Evolutionary conservation across 2,888 invertebrate genomes (phyloP), one percentile per base, ranked within the genome.

Genomic region (Macaria notata): DNA sequence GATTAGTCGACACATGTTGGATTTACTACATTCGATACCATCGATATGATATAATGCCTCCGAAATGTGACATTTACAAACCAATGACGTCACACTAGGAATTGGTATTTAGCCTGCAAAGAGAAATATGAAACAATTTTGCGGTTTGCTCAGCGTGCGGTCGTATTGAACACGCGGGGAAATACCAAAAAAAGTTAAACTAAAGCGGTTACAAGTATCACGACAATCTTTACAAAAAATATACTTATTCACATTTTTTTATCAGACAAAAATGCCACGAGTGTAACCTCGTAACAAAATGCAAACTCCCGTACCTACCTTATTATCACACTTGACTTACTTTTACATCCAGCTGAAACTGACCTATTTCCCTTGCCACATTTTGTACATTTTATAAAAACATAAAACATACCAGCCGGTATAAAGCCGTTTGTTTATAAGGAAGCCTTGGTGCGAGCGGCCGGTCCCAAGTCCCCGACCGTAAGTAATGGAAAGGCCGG

Each of bases 401-500:
- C 59, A 63, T 62, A 62, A 61, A 62, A 63, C 61, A 52, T 62
- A 63, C 54, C 53, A 54, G 41, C 46, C 52, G 30, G 38, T 71
- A 75, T 74, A 71, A 75, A 75, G 73, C 70, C 70, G 75, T 76
- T 76, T 81, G 75, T 74, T 74, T 78, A 73, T 74, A 72, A 66
- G 70, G 61, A 76, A 65, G 63, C 70, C 56, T 49, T 61, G 75
- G 65, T 65, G 73, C 73, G 76, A 63, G 66, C 64, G 70, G 63
- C 61, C 62, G 68, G 65, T 63, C 64, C 67, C 50, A 48, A 53
- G 59, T 64, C 54, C 56, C 66, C 71, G 70, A 75, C 80, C 83
- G 77, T 78, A 74, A 82, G 76, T 83, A 84, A 85, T 79, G 68
- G 70, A 83, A 78, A 79, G 78, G 76, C 70, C 69, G 56, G 74